A percentile compares a stretch with the other conserved stretches of the same genome.
Evolutionary conservation across 2,888 invertebrate species (phyloP).

Genomic region (Crematogaster levior): DNA sequence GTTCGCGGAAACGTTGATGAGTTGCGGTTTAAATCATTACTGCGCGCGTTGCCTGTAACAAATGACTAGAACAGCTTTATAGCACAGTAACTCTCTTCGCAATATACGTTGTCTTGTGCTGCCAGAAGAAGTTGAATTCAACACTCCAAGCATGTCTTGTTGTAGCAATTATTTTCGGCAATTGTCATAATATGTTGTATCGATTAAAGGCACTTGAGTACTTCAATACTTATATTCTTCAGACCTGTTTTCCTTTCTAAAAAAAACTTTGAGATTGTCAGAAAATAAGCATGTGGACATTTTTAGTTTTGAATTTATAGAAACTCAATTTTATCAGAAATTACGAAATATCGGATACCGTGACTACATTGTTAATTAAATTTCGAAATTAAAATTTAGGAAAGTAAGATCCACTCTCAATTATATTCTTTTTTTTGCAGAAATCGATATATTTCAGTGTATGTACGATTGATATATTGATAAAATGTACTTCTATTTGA

Average conservation of each 20-base stretch:
- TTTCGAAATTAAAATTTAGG: not conserved
- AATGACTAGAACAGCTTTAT: slow-evolving; percentile 31
- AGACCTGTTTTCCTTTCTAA: not conserved
- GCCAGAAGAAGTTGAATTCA: not conserved
- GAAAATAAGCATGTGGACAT: not conserved
- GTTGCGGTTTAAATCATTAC: slow-evolving; percentile 30
- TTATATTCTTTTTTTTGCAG: not conserved
- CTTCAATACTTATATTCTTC: not conserved
- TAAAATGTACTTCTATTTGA: not conserved
- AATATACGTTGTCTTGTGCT: slow-evolving; percentile 52
- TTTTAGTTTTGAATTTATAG: not conserved
- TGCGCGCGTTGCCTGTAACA: not conserved
- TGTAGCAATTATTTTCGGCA: not conserved
- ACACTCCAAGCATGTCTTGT: no score
- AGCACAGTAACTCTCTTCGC: slow-evolving; percentile 16
- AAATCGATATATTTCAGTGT: not conserved
- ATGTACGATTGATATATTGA: not conserved
- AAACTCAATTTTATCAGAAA: not conserved
- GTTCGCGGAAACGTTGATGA: slow-evolving; percentile 46
- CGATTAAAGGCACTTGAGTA: not conserved
- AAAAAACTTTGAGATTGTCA: not conserved
- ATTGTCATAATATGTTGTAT: not conserved
- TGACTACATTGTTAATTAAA: not conserved
- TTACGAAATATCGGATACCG: not conserved
- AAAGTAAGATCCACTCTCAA: not conserved